A percentile compares a stretch with the other conserved stretches of the same genome.
Evolutionary conservation across 2,888 invertebrate species (phyloP).

Genomic region (Macrophya annulata): DNA sequence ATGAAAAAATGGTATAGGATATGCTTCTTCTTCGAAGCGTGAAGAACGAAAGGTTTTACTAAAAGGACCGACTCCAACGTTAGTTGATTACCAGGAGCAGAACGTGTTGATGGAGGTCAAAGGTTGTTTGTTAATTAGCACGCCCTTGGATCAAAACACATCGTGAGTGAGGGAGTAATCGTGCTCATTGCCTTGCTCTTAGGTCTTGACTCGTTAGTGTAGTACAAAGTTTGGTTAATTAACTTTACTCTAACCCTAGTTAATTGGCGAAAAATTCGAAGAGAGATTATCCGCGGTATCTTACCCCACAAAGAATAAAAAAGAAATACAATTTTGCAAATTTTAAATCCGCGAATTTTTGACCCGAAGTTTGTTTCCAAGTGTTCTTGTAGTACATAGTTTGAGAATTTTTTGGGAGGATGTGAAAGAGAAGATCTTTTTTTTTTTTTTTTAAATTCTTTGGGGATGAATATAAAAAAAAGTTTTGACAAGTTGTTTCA

Average conservation of each 20-base stretch:
- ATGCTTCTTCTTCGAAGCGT: not conserved
- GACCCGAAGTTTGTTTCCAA: too few species aligned
- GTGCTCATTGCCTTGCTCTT: constrained; percentile 7
- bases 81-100: not conserved
- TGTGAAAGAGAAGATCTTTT: not conserved
- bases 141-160: constrained; percentile 39
- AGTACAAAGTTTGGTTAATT: constrained; percentile 24
- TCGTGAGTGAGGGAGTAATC: constrained; percentile 2
- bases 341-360: too few species aligned
- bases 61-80: not conserved
- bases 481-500: not conserved
- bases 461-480: not conserved
- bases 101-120: constrained; percentile 29
- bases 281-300: not conserved
- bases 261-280: not conserved
- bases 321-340: not conserved
- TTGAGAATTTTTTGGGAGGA: not conserved
- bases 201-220: constrained; percentile 5
- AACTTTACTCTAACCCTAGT: constrained; percentile 13
- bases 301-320: too few species aligned
- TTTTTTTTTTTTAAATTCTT: not conserved
- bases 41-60: not conserved
- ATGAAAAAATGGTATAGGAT: not conserved
- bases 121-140: constrained; percentile 52
- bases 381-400: too few species aligned